Percentiles rank a stretch among this genome's conserved stretches.
Conservation (phyloP, 2,888 invertebrate genomes). For the Oscheius myriophilus region DNA sequence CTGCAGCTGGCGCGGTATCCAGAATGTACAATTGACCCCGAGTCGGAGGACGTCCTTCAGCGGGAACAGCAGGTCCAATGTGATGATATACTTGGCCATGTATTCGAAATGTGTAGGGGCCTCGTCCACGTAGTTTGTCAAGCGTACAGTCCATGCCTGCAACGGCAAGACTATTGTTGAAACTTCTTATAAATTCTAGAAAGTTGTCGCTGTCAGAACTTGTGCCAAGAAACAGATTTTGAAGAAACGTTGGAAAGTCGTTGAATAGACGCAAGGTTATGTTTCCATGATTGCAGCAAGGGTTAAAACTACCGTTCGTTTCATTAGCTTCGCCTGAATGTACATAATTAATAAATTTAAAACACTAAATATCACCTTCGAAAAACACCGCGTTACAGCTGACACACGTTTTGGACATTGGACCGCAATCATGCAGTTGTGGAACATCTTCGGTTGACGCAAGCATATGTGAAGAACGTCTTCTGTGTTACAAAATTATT, state of each 20-base stretch:
- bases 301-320: constrained; percentile 12
- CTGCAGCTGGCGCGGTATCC: constrained; percentile 30
- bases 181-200: constrained; percentile 26
- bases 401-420: no score
- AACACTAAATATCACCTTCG: no score
- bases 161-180: constrained; percentile 34
- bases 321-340: no score
- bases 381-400: no score
- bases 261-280: constrained; percentile 9
- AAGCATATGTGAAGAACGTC: no score
- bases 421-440: no score
- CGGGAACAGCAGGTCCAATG: constrained; percentile 27
- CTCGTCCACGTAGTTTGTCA: constrained; percentile 30
- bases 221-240: neutral
- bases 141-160: constrained; percentile 35
- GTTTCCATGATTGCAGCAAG: constrained; percentile 15
- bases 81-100: constrained; percentile 36
- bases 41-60: neutral
- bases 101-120: constrained; percentile 34
- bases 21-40: constrained; percentile 31
- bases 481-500: no score
- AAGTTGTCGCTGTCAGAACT: constrained; percentile 13
- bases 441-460: no score
- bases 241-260: constrained; percentile 4
- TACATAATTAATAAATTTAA: no score